Conservation (phyloP, 2,888 invertebrate genomes). For the Galerucella nymphaeae region DNA sequence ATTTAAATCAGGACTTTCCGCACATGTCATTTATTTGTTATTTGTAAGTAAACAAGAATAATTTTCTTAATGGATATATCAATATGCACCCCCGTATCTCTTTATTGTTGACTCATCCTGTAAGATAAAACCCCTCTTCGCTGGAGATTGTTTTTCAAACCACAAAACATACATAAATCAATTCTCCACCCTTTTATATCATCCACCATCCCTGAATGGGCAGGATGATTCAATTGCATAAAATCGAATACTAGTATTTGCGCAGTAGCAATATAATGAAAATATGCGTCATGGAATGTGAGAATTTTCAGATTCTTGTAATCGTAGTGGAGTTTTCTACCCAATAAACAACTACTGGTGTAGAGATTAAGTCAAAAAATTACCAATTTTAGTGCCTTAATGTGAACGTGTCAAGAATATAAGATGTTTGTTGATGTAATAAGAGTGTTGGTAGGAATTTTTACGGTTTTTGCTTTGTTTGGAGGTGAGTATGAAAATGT, state of each 20-base stretch:
- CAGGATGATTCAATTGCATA: constrained; percentile 34
- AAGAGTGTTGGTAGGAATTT: constrained; percentile 29
- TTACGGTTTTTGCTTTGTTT: constrained; percentile 34
- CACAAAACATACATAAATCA: constrained; percentile 29
- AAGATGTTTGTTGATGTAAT: constrained; percentile 30
- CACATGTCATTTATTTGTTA: background rate
- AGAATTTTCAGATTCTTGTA: constrained; percentile 32
- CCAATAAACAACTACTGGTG: constrained; percentile 16
- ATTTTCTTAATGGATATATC: background rate
- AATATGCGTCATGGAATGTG: constrained; percentile 38
- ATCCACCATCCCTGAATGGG: constrained; percentile 24
- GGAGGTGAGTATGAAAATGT: constrained; percentile 33
- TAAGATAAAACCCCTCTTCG: constrained; percentile 8
- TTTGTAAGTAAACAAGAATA: background rate
- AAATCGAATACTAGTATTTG: constrained; percentile 35
- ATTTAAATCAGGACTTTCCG: background rate
- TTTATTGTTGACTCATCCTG: constrained; percentile 10
- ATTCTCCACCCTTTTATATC: constrained; percentile 30
- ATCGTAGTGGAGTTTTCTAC: constrained; percentile 30
- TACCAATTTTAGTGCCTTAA: constrained; percentile 29
- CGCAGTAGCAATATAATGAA: constrained; percentile 37
- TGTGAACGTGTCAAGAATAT: constrained; percentile 32
- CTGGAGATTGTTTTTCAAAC: constrained; percentile 21
- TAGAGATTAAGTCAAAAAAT: constrained; percentile 15
- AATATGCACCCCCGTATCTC: background rate